A percentile compares a stretch with the other conserved stretches of the same genome.
Conservation (phyloP, 2,113 vertebrate species). For the Daboia siamensis region DNA sequence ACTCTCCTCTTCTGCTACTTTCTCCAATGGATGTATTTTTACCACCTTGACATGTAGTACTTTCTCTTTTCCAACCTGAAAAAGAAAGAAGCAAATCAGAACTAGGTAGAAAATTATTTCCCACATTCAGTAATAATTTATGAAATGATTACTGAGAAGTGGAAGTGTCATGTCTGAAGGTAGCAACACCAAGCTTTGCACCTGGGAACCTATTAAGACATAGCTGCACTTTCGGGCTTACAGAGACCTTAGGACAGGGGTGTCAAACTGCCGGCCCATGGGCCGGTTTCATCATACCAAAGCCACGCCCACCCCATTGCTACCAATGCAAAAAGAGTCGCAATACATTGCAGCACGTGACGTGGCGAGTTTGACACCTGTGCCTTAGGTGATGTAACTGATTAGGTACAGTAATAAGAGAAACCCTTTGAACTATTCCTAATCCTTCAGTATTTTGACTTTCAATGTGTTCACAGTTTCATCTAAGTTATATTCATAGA, state of each 20-base stretch:
- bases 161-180: neutral
- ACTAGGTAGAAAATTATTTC: neutral
- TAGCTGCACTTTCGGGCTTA: neutral
- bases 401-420: neutral
- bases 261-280: too few relatives aligned
- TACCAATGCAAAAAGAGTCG: too few relatives aligned
- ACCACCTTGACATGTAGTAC: conserved; percentile 83
- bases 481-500: neutral
- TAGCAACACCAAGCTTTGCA: neutral
- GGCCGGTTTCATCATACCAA: too few relatives aligned
- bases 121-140: neutral
- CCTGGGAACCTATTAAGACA: neutral
- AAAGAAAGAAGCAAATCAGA: neutral
- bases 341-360: too few relatives aligned
- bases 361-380: too few relatives aligned
- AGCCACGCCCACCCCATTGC: too few relatives aligned
- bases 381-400: neutral
- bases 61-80: conserved; percentile 90
- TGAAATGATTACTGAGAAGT: neutral
- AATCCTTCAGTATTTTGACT: neutral
- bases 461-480: neutral
- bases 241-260: neutral
- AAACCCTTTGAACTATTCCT: neutral
- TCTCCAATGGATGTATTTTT: conserved; percentile 89
- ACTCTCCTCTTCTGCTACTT: conserved; percentile 72